A percentile compares a stretch with the other conserved stretches of the same genome.
These are phyloP conservation scores for Panzeria rudis DNA, from an alignment of 2,888 invertebrate genomes.

Conservation along the genomic window DNA sequence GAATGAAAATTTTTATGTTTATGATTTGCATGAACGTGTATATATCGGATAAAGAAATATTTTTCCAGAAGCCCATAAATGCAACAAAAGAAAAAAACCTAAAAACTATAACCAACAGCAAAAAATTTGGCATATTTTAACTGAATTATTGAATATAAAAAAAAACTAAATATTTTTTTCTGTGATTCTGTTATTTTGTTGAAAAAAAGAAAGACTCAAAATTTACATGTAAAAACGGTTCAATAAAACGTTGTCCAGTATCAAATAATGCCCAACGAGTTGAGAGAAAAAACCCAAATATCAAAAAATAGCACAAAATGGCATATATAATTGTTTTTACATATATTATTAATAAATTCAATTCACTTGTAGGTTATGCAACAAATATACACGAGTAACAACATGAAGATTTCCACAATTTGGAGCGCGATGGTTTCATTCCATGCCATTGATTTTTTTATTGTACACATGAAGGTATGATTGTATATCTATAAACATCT, in stretches of 20 bases:
- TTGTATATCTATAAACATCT: constrained; percentile 48
- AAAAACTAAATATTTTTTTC: not conserved
- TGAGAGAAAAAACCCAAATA: not conserved
- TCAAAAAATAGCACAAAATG: not conserved
- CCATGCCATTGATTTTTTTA: constrained; percentile 44
- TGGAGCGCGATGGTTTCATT: constrained; percentile 48
- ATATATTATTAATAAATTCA: constrained; percentile 68
- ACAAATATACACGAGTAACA: constrained; percentile 1
- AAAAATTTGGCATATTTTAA: constrained; percentile 31
- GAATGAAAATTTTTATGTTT: constrained; percentile 25
- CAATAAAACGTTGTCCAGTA: not conserved
- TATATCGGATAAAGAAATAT: constrained; percentile 8
- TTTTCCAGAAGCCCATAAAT: constrained; percentile 31
- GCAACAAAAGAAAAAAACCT: not conserved
- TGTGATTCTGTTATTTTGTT: constrained; percentile 12
- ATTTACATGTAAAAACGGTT: constrained; percentile 16
- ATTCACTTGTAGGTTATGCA: constrained; percentile 53
- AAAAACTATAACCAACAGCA: constrained; percentile 10
- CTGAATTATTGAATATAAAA: constrained; percentile 54
- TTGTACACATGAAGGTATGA: not conserved
- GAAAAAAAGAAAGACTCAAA: not conserved
- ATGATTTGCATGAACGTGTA: constrained; percentile 33
- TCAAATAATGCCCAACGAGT: constrained; percentile 13
- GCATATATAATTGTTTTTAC: constrained; percentile 36
- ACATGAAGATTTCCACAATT: not conserved